Conservation (phyloP, 92 coral and sea anemone species). For the Zoanthus gigantus region DNA sequence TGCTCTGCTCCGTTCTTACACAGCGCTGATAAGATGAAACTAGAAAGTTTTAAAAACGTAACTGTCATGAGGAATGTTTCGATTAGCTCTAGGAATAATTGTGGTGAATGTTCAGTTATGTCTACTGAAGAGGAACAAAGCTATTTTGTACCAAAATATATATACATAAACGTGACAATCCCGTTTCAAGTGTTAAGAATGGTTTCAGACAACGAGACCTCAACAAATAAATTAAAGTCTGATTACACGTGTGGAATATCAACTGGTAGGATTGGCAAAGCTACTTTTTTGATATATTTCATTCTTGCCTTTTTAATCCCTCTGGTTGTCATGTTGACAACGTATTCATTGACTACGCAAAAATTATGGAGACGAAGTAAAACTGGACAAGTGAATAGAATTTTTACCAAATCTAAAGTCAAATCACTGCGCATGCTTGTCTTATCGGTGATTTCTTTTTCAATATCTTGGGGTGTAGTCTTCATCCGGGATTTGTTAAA, state of each 20-base stretch:
- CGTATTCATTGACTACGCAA: conserved; percentile 14
- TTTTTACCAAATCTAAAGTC: conserved; percentile 20
- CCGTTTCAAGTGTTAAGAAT: not conserved
- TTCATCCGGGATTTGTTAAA: conserved; percentile 39
- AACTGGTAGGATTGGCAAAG: not conserved
- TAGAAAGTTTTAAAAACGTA: not conserved
- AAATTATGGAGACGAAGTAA: conserved; percentile 35
- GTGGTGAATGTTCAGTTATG: too few relatives aligned
- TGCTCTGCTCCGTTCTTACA: conserved; percentile 27
- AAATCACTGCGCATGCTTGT: conserved; percentile 33
- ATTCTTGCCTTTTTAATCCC: conserved; percentile 26
- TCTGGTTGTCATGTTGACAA: conserved; percentile 27
- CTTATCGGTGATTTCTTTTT: conserved; percentile 15
- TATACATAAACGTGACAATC: not conserved
- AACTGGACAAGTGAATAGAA: not conserved
- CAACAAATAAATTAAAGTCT: not conserved
- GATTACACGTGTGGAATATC: conserved; percentile 29
- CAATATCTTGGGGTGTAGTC: conserved; percentile 25
- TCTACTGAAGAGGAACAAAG: not conserved
- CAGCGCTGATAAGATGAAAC: conserved; percentile 21
- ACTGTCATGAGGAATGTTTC: not conserved
- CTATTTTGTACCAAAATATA: not conserved
- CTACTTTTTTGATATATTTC: conserved; percentile 17
- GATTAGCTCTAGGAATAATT: not conserved
- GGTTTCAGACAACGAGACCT: not conserved